Conservation (phyloP, 1,140 invertebrate genomes). For the Drosophila willistoni region DNA sequence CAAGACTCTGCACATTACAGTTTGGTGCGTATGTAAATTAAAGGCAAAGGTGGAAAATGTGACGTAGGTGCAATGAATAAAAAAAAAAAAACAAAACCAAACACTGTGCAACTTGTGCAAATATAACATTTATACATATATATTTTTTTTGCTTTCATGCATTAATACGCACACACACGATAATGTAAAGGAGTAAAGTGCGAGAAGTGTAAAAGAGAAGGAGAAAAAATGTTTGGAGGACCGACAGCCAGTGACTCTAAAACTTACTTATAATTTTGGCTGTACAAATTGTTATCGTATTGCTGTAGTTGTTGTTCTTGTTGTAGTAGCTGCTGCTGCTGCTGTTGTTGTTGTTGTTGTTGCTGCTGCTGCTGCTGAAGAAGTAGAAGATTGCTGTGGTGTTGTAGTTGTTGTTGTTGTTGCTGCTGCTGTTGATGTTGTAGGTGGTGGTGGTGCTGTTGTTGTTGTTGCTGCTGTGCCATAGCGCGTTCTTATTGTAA, state of each 20-base stretch:
- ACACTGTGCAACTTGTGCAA: slow-evolving; percentile 23
- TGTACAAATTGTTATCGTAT: slow-evolving; percentile 79
- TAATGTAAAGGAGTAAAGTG: slow-evolving; percentile 20
- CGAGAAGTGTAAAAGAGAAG: not conserved
- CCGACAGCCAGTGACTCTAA: slow-evolving; percentile 57
- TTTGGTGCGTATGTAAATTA: slow-evolving; percentile 47
- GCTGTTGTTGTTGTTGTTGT: slow-evolving; percentile 48
- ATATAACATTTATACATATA: slow-evolving; percentile 33
- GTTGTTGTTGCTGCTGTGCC: slow-evolving; percentile 74
- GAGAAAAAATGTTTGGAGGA: not conserved
- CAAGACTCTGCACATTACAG: slow-evolving; percentile 22
- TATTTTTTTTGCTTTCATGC: slow-evolving; percentile 13
- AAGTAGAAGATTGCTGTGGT: slow-evolving; percentile 24
- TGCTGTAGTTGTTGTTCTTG: slow-evolving; percentile 62
- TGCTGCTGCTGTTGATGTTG: slow-evolving; percentile 54
- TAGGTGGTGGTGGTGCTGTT: slow-evolving; percentile 34
- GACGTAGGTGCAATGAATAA: slow-evolving; percentile 9
- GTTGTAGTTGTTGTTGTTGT: slow-evolving; percentile 56
- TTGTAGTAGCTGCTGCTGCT: slow-evolving; percentile 47
- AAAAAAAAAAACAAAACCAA: not conserved
- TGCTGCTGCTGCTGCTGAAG: slow-evolving; percentile 52
- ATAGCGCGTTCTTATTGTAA: slow-evolving; percentile 71
- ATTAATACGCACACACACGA: slow-evolving; percentile 13
- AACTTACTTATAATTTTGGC: slow-evolving; percentile 76
- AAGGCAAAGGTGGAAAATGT: not conserved